Evolutionary conservation across 2,797 vertebrate species (phyloP), one percentile per base, ranked within the genome.

Genomic region (Micromesistius poutassou): DNA sequence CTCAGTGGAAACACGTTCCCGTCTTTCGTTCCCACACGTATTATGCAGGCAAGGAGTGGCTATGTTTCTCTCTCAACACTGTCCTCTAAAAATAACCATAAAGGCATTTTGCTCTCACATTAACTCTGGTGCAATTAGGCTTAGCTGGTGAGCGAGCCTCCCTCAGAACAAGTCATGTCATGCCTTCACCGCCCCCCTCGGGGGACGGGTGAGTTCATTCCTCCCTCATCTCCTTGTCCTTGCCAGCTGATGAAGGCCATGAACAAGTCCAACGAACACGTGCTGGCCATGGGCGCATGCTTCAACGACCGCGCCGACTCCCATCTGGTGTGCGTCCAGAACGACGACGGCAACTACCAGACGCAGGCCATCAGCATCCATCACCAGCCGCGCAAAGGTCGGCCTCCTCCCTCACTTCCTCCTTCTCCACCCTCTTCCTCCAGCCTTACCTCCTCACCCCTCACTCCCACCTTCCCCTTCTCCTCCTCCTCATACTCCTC

Each of bases 311-410:
- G 94, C 33, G 98, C 97, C 8, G 97, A 99, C 88, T 99, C 98
- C 0, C 98, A 99, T 76, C 94, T 99, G 1, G 98, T 99, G 79
- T 99, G 98, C 0, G 96, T 99, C 25, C 98, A 99, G 93, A 99
- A 98, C 1, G 98, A 99, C 0, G 97, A 99, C 0, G 98, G 97
- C 8, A 98, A 98, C 91, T 99, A 99, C 88, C 98, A 99, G 93
- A 99, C 98, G 0, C 98, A 99, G 94, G 98, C 98, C 85, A 99
- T 99, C 95, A 99, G 97, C 92, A 99, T 99, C 93, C 97, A 99
- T 82, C 97, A 97, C 86, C 97, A 99, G 91, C 95, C 96, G 0
- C 94, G 97, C 82, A 99, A 97, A 94, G 98, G 97, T 98, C 10
- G 9, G 1, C 66, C 35, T 76, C 40, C 40, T 28, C 30, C 42